A percentile compares a stretch with the other conserved stretches of the same genome.
Conservation (phyloP, 1,140 invertebrate genomes). For the Cephus cinctus region DNA sequence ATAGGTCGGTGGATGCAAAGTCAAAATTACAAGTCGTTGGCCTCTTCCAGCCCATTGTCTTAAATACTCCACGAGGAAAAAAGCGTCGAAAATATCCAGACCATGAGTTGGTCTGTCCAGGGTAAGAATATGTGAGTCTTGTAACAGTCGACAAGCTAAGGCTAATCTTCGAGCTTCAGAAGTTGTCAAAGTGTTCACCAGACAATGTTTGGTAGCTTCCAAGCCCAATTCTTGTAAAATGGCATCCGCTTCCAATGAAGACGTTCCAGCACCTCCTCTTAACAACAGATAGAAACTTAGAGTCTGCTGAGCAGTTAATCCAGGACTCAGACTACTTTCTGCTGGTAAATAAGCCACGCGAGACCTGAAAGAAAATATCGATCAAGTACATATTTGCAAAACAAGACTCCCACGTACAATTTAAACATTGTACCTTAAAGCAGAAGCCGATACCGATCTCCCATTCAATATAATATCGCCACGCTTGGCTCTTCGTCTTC, state of each 20-base stretch:
- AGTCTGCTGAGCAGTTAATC: constrained; percentile 81
- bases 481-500: constrained; percentile 65
- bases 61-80: constrained; percentile 91
- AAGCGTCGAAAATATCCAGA: constrained; percentile 95
- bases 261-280: constrained; percentile 53
- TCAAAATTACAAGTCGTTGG: constrained; percentile 82
- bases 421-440: constrained; percentile 57
- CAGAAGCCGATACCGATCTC: constrained; percentile 68
- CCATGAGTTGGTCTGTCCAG: constrained; percentile 88
- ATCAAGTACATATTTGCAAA: neutral
- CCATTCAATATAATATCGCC: constrained; percentile 88
- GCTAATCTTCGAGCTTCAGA: constrained; percentile 84
- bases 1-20: constrained; percentile 90
- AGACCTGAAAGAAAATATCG: constrained; percentile 27
- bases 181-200: constrained; percentile 69
- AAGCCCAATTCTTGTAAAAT: constrained; percentile 84
- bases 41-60: constrained; percentile 87
- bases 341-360: constrained; percentile 49
- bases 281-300: constrained; percentile 77
- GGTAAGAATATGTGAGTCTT: constrained; percentile 80
- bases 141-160: constrained; percentile 82
- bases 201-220: constrained; percentile 73
- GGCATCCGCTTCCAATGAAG: constrained; percentile 45
- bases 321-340: constrained; percentile 58
- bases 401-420: neutral